Evolutionary conservation across 2,113 vertebrate species (phyloP), one percentile per base, ranked within the genome.

Genomic region (Pyrgilauda ruficollis): DNA sequence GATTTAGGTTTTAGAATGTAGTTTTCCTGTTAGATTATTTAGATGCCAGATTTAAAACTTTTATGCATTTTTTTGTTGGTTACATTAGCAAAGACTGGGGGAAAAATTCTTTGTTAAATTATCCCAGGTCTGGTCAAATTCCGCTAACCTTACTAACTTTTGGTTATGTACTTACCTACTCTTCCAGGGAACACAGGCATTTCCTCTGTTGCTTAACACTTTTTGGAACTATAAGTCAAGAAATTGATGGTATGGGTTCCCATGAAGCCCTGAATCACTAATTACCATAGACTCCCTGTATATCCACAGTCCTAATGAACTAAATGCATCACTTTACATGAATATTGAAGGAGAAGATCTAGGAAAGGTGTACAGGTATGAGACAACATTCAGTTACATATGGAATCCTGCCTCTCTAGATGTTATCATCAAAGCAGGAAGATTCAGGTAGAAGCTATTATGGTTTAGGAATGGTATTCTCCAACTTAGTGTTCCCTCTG

Each of bases 231-330:
- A 4, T 35, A 55, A 66, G 15, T 67, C 1, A 4, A 44, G 52
- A 77, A 77, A 77, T 6, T 4, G 5, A 20, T 77, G 10, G 13
- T 13, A 33, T 62, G 22, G 8, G 7, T 20, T 50, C 37, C 37
- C 15, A 7, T 26, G 43, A 56, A 70, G 21, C 33, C 52, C 58
- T 26, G 28, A 61, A 61, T 27, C 21, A 26, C 8, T 37, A 27
- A 19, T 72, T 10, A 1, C 23, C 16, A 55, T 44, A 70, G 13
- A 28, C 1, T 50, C 5, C 11, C 33, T 5, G 1, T 56, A 46
- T 0, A 0, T 79, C 23, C 2, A 3, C 19, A 15, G 56, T 68
- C 31, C 22, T 74, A 26, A 35, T 27, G 11, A 33, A 28, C 39
- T 53, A 61, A 50, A 35, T 28, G 7, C 0, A 27, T 62, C 18